Evolutionary conservation across 1,140 invertebrate genomes (phyloP).

Genomic region (Caenorhabditis elegans): DNA sequence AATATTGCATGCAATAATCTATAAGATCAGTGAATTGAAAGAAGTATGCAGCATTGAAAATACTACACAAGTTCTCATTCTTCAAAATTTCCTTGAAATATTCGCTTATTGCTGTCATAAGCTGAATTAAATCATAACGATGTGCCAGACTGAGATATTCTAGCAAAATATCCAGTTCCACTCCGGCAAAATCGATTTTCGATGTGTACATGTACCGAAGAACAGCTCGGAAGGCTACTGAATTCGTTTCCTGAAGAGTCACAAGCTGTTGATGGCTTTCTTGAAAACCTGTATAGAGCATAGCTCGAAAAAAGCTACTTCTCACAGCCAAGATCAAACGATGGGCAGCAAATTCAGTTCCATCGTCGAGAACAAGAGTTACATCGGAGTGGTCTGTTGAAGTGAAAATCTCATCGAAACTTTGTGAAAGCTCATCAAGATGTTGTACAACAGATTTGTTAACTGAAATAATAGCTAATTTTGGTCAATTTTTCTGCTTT

Average conservation of each 20-base stretch:
- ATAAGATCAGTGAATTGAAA: not conserved
- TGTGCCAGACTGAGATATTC: constrained; percentile 1
- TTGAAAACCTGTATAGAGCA: not conserved
- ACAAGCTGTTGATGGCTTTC: not conserved
- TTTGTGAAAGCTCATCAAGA: not conserved
- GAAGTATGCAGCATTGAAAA: not conserved
- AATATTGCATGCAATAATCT: not conserved
- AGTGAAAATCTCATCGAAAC: not conserved
- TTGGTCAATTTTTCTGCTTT: too few species aligned
- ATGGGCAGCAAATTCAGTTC: not conserved
- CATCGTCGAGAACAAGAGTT: not conserved
- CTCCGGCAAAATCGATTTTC: constrained; percentile 8
- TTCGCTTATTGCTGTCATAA: constrained; percentile 9
- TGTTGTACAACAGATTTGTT: not conserved
- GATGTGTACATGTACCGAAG: constrained; percentile 3
- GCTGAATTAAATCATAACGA: not conserved
- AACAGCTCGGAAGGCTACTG: not conserved
- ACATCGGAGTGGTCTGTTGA: not conserved
- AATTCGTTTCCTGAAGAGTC: not conserved
- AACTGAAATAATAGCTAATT: not conserved
- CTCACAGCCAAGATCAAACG: not conserved
- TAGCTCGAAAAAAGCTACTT: not conserved
- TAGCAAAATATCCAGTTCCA: not conserved
- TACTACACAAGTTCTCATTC: not conserved
- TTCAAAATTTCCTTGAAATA: constrained; percentile 22